phyloP scores from a whole-genome alignment of 2,113 vertebrate species.

The Pagrus major region DNA sequence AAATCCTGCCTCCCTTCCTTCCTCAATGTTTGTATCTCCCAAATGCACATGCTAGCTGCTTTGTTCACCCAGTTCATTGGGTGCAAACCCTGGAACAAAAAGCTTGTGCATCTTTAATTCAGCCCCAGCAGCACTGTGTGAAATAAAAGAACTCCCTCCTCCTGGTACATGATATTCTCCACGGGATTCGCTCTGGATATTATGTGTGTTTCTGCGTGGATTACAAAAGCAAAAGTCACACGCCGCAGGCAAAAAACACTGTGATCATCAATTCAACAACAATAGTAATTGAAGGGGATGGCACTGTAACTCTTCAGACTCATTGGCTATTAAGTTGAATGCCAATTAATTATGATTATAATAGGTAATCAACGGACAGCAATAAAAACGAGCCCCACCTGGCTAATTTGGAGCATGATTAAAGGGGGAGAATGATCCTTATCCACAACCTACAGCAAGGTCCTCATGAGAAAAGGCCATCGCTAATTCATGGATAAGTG shows the following conservation, averaged over 20 bases:
- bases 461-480: conserved; percentile 55
- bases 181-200: conserved; percentile 20
- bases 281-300: conserved; percentile 45
- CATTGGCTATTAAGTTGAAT: conserved; percentile 48
- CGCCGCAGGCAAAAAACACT: conserved; percentile 14
- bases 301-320: conserved; percentile 45
- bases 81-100: conserved; percentile 42
- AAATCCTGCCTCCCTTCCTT: conserved; percentile 44
- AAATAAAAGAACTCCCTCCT: conserved; percentile 49
- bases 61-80: conserved; percentile 39
- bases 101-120: conserved; percentile 48
- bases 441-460: conserved; percentile 51
- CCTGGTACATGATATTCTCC: conserved; percentile 21
- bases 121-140: conserved; percentile 3
- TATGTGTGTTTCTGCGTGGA: conserved; percentile 21
- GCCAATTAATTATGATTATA: conserved; percentile 72
- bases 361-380: conserved; percentile 58
- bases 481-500: conserved; percentile 66
- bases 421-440: conserved; percentile 58
- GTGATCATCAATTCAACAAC: conserved; percentile 50
- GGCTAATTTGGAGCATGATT: conserved; percentile 69
- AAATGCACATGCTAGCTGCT: conserved; percentile 35
- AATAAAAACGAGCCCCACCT: conserved; percentile 62
- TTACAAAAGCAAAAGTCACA: conserved; percentile 32
- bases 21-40: conserved; percentile 45